phyloP scores from a whole-genome alignment of 2,797 vertebrate species.

The Hemitrygon akajei region DNA sequence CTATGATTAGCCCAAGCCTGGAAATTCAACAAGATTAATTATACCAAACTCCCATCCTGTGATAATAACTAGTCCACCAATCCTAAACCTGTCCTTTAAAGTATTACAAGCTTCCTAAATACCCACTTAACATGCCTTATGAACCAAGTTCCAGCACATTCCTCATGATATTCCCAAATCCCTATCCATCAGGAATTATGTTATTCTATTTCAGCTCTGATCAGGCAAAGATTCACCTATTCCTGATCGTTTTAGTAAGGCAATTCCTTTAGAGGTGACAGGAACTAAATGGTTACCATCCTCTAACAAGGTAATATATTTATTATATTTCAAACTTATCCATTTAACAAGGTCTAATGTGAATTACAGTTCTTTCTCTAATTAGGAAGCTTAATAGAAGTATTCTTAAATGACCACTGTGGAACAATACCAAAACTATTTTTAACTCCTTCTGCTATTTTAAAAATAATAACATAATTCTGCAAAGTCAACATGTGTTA shows the following conservation, averaged over 20 bases:
- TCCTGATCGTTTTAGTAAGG: neutral
- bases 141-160: too few relatives aligned
- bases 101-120: neutral
- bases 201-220: neutral
- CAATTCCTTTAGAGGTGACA: neutral
- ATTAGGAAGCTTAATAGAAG: neutral
- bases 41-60: neutral
- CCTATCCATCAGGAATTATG: neutral
- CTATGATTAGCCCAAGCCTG: neutral
- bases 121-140: neutral
- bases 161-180: neutral
- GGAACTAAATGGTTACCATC: neutral
- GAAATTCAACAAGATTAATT: neutral
- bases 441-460: conserved; percentile 5
- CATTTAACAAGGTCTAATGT: neutral
- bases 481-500: too few relatives aligned
- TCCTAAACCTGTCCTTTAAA: neutral
- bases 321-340: neutral
- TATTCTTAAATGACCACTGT: neutral
- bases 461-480: neutral
- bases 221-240: neutral
- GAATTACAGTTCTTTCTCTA: neutral
- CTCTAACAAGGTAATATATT: neutral
- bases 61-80: neutral
- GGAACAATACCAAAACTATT: neutral